Conservation (phyloP, 2,113 vertebrate species). For the Paramormyrops kingsleyae region DNA sequence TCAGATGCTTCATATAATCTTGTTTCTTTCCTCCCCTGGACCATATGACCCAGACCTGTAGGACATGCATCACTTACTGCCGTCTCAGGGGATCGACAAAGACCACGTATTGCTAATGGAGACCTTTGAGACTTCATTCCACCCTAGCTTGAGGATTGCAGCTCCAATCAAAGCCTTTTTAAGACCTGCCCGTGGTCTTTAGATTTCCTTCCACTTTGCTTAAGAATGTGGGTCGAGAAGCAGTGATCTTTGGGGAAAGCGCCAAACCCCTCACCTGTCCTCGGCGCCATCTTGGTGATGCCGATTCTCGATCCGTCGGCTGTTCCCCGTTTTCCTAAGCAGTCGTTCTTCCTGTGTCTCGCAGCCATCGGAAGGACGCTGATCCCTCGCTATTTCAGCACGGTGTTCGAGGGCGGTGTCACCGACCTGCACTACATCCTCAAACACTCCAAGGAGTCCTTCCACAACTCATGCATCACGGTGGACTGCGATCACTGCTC, state of each 20-base stretch:
- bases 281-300: neutral
- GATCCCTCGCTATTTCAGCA: slow-evolving; percentile 98
- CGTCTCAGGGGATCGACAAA: neutral
- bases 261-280: neutral
- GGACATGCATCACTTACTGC: neutral
- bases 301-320: neutral
- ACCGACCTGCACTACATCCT: slow-evolving; percentile 97
- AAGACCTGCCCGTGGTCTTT: neutral
- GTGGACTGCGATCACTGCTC: slow-evolving; percentile 97
- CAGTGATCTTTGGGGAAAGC: neutral
- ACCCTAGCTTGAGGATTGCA: neutral
- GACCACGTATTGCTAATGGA: neutral
- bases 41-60: neutral
- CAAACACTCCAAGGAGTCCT: slow-evolving; percentile 97
- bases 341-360: slow-evolving; percentile 52
- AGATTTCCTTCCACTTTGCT: neutral
- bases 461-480: slow-evolving; percentile 98
- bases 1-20: neutral
- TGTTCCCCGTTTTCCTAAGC: neutral
- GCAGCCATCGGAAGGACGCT: slow-evolving; percentile 95
- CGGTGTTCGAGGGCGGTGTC: slow-evolving; percentile 96
- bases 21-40: neutral
- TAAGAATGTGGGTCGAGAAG: neutral
- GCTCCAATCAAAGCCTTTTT: neutral
- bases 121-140: neutral